A percentile compares a stretch with the other conserved stretches of the same genome.
phyloP scores from a whole-genome alignment of 2,113 vertebrate species.

The Lophius piscatorius region DNA sequence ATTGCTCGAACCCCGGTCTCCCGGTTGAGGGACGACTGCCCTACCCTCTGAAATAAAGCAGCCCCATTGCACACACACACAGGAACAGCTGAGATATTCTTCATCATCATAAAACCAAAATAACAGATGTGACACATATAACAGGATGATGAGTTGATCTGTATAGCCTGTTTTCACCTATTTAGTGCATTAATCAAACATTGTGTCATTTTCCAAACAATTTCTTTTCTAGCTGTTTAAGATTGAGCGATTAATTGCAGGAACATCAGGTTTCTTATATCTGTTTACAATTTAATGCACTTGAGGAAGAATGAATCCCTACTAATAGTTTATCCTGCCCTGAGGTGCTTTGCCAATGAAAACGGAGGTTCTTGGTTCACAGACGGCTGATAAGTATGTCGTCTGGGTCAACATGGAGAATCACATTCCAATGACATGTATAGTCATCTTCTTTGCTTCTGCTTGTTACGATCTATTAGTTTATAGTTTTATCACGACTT shows the following conservation, averaged over 20 bases:
- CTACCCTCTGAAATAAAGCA: no score
- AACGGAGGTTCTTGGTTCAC: constrained; percentile 62
- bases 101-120: constrained; percentile 24
- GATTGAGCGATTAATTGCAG: constrained; percentile 2
- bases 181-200: constrained; percentile 23
- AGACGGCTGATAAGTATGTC: constrained; percentile 51
- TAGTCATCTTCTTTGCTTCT: constrained; percentile 26
- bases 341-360: constrained; percentile 61
- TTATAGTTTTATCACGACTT: background rate
- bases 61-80: constrained; percentile 30
- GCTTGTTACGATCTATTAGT: constrained; percentile 6
- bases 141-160: constrained; percentile 9
- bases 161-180: background rate
- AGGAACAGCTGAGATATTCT: constrained; percentile 22
- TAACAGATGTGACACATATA: constrained; percentile 40
- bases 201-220: constrained; percentile 30
- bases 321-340: constrained; percentile 48
- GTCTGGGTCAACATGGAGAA: constrained; percentile 35
- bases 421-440: constrained; percentile 50
- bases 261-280: constrained; percentile 6
- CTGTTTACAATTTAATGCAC: constrained; percentile 39
- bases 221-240: constrained; percentile 22
- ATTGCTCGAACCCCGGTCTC: no score
- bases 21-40: no score
- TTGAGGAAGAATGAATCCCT: constrained; percentile 39